Conservation (phyloP, 2,113 vertebrate genomes). For the Leucoraja erinaceus region DNA sequence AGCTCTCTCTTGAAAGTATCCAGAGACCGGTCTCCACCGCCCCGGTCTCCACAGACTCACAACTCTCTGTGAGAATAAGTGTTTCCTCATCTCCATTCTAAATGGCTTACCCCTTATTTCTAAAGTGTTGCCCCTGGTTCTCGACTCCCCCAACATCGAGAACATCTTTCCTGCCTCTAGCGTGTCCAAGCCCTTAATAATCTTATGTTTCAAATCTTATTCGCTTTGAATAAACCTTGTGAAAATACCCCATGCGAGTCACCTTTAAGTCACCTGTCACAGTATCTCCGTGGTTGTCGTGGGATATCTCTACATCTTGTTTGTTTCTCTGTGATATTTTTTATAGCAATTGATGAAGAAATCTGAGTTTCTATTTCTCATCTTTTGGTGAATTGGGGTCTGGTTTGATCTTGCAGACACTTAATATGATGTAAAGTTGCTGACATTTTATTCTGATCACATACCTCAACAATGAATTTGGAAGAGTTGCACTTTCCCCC, state of each 20-base stretch:
- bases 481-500: background rate
- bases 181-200: too few relatives aligned
- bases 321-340: background rate
- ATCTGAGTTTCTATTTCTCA: background rate
- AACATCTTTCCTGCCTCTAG: too few relatives aligned
- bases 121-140: too few relatives aligned
- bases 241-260: too few relatives aligned
- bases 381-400: background rate
- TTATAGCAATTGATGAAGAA: background rate
- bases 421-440: background rate
- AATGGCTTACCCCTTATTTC: too few relatives aligned
- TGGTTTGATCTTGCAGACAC: background rate
- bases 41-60: too few relatives aligned
- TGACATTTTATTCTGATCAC: background rate
- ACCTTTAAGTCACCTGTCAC: background rate
- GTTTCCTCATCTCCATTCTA: too few relatives aligned
- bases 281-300: background rate
- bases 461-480: background rate
- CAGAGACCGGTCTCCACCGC: too few relatives aligned
- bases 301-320: background rate
- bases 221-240: background rate
- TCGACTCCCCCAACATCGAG: too few relatives aligned
- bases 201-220: too few relatives aligned
- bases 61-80: too few relatives aligned
- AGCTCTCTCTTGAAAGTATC: too few relatives aligned